Evolutionary conservation across 2,888 invertebrate genomes (phyloP), one percentile per base, ranked within the genome.

Genomic region (Aphidius colemani): DNA sequence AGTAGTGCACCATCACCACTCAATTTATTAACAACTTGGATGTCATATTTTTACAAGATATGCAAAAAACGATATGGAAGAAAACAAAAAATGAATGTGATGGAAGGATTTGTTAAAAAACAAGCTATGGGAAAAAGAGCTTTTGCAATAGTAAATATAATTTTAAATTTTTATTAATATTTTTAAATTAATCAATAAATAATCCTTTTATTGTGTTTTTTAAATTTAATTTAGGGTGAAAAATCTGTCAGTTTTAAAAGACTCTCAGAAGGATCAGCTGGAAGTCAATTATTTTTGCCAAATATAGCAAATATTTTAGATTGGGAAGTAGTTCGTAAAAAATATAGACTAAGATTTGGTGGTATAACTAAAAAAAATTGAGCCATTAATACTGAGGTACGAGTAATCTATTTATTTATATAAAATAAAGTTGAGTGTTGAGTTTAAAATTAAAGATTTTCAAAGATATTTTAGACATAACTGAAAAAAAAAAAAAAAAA

Each of bases 1-100:
- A 87, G 88, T 7, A 88, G 89, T 1, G 89, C 90, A 0, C 90
- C 91, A 0, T 87, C 89, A 3, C 91, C 91, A 0, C 83, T 91
- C 53, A 91, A 91, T 77, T 84, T 91, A 61, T 81, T 90, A 69
- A 88, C 88, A 2, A 87, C 86, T 3, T 85, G 86, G 85, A 77
- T 83, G 18, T 78, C 81, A 63, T 85, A 84, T 73, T 74, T 86
- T 10, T 72, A 80, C 45, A 81, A 79, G 58, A 68, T 80, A 18
- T 85, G 82, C 69, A 83, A 82, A 69, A 77, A 78, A 63, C 82
- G 78, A 72, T 77, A 71, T 69, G 76, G 75, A 49, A 75, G 72
- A 48, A 77, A 74, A 50, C 81, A 81, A 69, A 77, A 67, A 51
- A 63, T 72, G 60, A 74, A 67, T 41, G 74, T 75, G 8, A 75